Evolutionary conservation across 1,140 invertebrate genomes (phyloP).

Genomic region (Leptopilina clavipes): DNA sequence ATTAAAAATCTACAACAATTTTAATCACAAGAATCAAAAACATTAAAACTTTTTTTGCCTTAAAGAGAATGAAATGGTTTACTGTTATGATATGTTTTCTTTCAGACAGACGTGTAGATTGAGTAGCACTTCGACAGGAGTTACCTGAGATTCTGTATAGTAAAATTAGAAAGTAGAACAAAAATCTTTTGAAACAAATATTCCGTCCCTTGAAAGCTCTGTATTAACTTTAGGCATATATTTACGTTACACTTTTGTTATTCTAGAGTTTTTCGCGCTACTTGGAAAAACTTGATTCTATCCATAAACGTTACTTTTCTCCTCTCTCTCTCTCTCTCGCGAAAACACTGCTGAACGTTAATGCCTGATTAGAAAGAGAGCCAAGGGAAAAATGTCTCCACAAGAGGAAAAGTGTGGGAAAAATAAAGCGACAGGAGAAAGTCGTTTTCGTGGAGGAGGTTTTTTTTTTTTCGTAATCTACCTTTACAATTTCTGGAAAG

Average conservation of each 20-base stretch:
- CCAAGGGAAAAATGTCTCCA: slow-evolving; percentile 38
- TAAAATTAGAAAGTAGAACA: too few relatives aligned
- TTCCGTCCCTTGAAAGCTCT: too few relatives aligned
- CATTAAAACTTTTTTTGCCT: too few relatives aligned
- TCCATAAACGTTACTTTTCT: slow-evolving; percentile 18
- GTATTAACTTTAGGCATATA: slow-evolving; percentile 69
- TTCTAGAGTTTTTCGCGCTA: slow-evolving; percentile 37
- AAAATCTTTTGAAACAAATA: too few relatives aligned
- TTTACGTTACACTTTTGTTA: slow-evolving; percentile 67
- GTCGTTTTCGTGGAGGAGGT: slow-evolving; percentile 45
- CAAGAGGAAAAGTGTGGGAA: slow-evolving; percentile 34
- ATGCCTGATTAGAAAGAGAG: slow-evolving; percentile 48
- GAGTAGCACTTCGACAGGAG: too few relatives aligned
- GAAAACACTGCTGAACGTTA: slow-evolving; percentile 51
- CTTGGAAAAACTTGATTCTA: slow-evolving; percentile 46
- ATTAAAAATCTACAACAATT: too few relatives aligned
- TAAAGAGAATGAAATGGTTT: too few relatives aligned
- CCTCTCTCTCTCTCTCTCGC: slow-evolving; percentile 9
- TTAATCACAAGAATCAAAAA: too few relatives aligned
- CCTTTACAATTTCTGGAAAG: slow-evolving; percentile 58
- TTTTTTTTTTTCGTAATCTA: slow-evolving; percentile 44
- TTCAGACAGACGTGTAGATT: too few relatives aligned
- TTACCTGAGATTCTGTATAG: too few relatives aligned
- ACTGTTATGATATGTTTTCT: too few relatives aligned
- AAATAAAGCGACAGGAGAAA: slow-evolving; percentile 46